Base-by-base conservation (phyloP, 2,888 invertebrate genomes). In the Aphodius granarius region DNA sequence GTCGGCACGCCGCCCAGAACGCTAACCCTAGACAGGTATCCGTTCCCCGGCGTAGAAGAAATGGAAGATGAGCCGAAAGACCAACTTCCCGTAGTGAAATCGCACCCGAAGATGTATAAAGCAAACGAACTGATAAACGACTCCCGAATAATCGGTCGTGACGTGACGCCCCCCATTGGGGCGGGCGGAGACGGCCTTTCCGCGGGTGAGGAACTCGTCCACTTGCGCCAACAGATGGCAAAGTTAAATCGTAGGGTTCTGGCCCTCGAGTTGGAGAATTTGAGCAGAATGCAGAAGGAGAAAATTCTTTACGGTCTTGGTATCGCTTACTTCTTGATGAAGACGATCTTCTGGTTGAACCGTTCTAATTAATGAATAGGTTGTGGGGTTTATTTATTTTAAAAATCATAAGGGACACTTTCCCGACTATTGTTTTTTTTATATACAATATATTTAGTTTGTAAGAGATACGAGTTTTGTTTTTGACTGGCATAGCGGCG, bases 1-100 rank as follows among this genome's bases (percentile, higher is more conserved):
- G 95, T 97, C 71, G 91, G 94, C 88, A 97, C 97, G 18, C 97
- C 97, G 3, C 97, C 97, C 13, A 90, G 96, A 81, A 92, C 94
- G 18, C 92, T 97, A 73, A 97, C 96, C 13, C 89, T 97, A 74
- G 94, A 95, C 81, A 94, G 94, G 83, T 95, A 95, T 84, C 93
- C 93, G 79, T 95, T 95, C 83, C 95, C 95, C 63, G 91, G 93
- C 21, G 87, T 88, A 70, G 89, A 90, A 75, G 88, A 89, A 15
- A 91, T 91, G 78, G 91, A 92, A 80, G 85, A 88, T 63, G 86
- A 85, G 79, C 81, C 79, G 5, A 79, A 80, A 77, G 83, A 84
- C 20, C 80, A 79, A 63, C 78, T 84, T 18, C 83, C 85, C 13
- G 82, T 84, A 17, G 79, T 82, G 15, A 85, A 83, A 78, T 77